These are phyloP conservation scores for Trichopria drosophilae DNA, from an alignment of 2,888 invertebrate genomes.

Conservation along the genomic window DNA sequence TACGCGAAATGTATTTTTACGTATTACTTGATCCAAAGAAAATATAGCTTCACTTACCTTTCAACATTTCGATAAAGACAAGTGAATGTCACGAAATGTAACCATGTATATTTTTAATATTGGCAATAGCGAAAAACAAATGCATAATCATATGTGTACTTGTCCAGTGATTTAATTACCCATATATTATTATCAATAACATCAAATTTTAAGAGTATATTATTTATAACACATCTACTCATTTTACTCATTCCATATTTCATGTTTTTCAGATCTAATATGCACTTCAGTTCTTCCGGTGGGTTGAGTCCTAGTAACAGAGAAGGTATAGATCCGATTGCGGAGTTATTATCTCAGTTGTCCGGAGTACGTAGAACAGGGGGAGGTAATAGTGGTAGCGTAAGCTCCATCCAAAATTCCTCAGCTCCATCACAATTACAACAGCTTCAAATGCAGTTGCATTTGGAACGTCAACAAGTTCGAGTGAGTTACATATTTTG, in stretches of 20 bases:
- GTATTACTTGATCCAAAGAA: too few species aligned
- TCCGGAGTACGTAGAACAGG: constrained; percentile 84
- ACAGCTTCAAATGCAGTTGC: constrained; percentile 93
- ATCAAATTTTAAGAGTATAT: neutral
- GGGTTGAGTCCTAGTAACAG: constrained; percentile 87
- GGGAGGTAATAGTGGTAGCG: constrained; percentile 61
- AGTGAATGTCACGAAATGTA: too few species aligned
- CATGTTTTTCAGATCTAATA: constrained; percentile 67
- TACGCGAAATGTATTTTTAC: too few species aligned
- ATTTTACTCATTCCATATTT: neutral
- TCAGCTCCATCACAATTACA: constrained; percentile 80
- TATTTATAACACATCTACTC: neutral
- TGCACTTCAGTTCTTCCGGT: constrained; percentile 91
- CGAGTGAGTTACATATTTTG: constrained; percentile 55
- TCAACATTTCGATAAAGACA: too few species aligned
- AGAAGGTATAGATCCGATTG: constrained; percentile 95
- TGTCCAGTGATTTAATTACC: too few species aligned
- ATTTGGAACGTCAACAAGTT: constrained; percentile 87
- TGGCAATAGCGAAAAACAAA: too few species aligned
- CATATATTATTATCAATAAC: too few species aligned
- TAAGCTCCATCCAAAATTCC: constrained; percentile 53
- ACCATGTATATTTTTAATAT: too few species aligned
- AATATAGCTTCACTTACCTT: too few species aligned
- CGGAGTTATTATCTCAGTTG: constrained; percentile 91
- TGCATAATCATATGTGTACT: too few species aligned